Evolutionary conservation across 2,888 invertebrate genomes (phyloP).

Genomic region (Ditula angustiorana): DNA sequence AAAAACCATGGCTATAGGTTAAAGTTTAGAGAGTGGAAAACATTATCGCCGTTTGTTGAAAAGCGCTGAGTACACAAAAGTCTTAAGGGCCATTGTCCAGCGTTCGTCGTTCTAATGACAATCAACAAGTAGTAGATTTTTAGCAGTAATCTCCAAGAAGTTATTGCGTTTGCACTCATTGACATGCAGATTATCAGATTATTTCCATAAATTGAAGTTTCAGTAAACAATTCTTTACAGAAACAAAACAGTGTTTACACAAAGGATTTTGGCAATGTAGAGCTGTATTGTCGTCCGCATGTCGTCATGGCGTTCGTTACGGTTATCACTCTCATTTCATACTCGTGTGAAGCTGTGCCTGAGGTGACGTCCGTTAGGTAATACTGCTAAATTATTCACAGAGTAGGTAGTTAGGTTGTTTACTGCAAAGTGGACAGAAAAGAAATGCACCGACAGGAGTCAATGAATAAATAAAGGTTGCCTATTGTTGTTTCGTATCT

Average conservation of each 20-base stretch:
- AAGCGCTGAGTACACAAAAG: too few species aligned
- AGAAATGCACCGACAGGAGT: too few species aligned
- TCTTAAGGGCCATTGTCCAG: too few species aligned
- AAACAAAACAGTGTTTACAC: background rate
- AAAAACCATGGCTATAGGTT: too few species aligned
- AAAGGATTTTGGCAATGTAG: slow-evolving; percentile 11
- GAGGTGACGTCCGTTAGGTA: background rate
- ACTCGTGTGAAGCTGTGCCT: background rate
- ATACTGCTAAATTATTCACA: background rate
- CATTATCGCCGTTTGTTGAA: too few species aligned
- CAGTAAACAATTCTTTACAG: slow-evolving; percentile 9
- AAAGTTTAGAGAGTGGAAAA: too few species aligned
- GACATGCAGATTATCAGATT: slow-evolving; percentile 14
- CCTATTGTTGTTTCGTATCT: too few species aligned
- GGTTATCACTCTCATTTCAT: background rate
- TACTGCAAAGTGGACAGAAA: too few species aligned
- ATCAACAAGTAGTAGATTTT: too few species aligned
- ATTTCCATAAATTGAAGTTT: slow-evolving; percentile 4
- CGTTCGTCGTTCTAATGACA: too few species aligned
- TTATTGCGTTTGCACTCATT: slow-evolving; percentile 7
- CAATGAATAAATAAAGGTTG: background rate
- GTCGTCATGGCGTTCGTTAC: slow-evolving; percentile 8
- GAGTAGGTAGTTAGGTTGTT: background rate
- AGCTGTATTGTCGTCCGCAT: slow-evolving; percentile 3
- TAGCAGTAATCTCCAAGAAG: too few species aligned